Evolutionary conservation across 2,797 vertebrate genomes (phyloP).

Genomic region (Poeciliopsis paucimaculata): DNA sequence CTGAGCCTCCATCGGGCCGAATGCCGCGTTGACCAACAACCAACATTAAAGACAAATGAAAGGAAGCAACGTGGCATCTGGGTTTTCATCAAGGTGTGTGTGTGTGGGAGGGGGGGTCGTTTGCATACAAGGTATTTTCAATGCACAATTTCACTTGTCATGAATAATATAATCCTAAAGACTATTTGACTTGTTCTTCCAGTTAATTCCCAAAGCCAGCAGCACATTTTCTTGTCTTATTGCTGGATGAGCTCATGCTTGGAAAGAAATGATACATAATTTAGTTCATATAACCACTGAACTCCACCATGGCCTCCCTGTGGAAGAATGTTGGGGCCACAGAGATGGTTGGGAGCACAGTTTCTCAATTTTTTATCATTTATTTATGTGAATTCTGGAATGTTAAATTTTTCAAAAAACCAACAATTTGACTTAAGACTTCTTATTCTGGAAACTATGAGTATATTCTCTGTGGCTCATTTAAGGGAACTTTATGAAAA

Average conservation of each 20-base stretch:
- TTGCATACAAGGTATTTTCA: neutral
- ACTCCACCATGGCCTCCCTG: slow-evolving; percentile 15
- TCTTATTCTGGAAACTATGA: neutral
- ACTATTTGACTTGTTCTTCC: slow-evolving; percentile 32
- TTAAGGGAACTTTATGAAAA: neutral
- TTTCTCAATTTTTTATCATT: slow-evolving; percentile 38
- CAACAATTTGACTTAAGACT: neutral
- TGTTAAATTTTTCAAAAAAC: slow-evolving; percentile 25
- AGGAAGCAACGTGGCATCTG: slow-evolving; percentile 36
- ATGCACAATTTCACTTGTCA: slow-evolving; percentile 36
- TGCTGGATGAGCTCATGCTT: slow-evolving; percentile 33
- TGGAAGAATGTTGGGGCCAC: neutral
- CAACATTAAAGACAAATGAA: slow-evolving; percentile 51
- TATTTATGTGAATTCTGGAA: slow-evolving; percentile 41
- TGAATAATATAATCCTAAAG: slow-evolving; percentile 47
- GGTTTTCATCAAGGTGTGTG: slow-evolving; percentile 30
- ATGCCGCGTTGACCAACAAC: slow-evolving; percentile 40
- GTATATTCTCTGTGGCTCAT: neutral
- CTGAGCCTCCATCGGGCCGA: slow-evolving; percentile 21
- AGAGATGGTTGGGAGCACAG: neutral
- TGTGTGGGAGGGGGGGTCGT: neutral
- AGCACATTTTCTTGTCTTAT: slow-evolving; percentile 34
- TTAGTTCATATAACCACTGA: slow-evolving; percentile 39
- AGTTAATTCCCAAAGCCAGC: slow-evolving; percentile 37
- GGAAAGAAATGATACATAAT: slow-evolving; percentile 50